These are phyloP conservation scores for Trogon melanurus DNA, from an alignment of 2,113 vertebrate genomes.

Conservation along the genomic window DNA sequence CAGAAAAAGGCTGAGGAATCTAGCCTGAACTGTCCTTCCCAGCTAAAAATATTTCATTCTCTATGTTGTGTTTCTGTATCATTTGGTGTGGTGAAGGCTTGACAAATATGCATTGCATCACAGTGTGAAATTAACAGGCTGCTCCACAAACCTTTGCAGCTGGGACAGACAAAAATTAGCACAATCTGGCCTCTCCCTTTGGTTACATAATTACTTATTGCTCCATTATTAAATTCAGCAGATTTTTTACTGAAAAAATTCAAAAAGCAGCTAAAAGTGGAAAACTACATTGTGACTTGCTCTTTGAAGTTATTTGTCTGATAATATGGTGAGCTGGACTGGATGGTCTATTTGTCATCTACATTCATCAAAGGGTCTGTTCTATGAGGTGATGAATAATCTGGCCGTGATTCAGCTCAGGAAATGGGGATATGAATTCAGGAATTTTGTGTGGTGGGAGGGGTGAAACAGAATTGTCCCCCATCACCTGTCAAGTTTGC, in stretches of 20 bases:
- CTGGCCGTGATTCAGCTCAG: neutral
- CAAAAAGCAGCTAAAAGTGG: neutral
- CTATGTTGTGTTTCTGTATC: neutral
- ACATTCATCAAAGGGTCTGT: neutral
- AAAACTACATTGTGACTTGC: neutral
- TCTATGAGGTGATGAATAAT: neutral
- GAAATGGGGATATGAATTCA: neutral
- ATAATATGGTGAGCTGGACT: neutral
- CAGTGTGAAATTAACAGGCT: slow-evolving; percentile 20
- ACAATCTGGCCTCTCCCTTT: neutral
- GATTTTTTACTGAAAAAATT: neutral
- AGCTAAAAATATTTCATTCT: neutral
- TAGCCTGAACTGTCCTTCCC: neutral
- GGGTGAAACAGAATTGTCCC: neutral
- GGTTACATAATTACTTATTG: slow-evolving; percentile 35
- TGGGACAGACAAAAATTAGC: slow-evolving; percentile 31
- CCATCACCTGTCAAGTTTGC: neutral
- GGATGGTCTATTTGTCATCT: neutral
- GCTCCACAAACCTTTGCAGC: neutral
- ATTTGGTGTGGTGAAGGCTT: neutral
- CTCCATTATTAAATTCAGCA: neutral
- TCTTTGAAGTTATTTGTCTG: neutral
- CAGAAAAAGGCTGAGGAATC: neutral
- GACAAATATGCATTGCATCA: neutral
- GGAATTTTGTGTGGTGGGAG: neutral